Base-by-base conservation (phyloP, 2,888 invertebrate genomes). In the Rotaria sp. region DNA sequence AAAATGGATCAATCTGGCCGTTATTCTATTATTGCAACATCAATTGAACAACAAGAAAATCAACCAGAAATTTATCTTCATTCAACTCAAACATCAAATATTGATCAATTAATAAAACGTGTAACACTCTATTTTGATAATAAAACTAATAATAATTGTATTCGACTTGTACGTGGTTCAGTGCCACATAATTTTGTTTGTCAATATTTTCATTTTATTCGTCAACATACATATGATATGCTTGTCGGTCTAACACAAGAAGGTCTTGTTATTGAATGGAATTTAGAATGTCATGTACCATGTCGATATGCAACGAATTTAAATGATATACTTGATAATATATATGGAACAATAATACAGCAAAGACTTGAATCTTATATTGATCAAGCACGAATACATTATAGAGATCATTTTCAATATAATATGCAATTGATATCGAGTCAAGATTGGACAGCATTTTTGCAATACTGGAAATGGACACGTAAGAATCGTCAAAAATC, bases 201-300 rank as follows among this genome's bases (percentile, higher is more conserved):
- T 35, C 67, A 67, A 67, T 67, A 67, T 67, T 35, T 67, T 67
- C 35, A 38, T 30, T 21, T 35, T 35, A 30, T 67, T 21, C 67
- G 67, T 67, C 67, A 67, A 38, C 67, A 67, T 38, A 18, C 67
- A 45, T 21, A 50, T 21, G 84, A 84, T 48, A 8, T 84, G 8
- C 35, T 84, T n/a, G 38, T 52, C 21, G 50, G 48, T 84, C 5
- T 84, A 52, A 84, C 84, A 35, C 84, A 84, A 50, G 84, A 84
- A 84, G 84, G 84, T 30, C 45, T 84, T 15, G 50, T 84, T 5
- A 38, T 52, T 45, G 84, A 67, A 67, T 35, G 35, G 67, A 67
- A 67, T 67, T 35, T 67, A 30, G 67, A 67, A 35, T 38, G 67
- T 67, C 67, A 67, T 38, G 35, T 38, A 35, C 35, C 67, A 67